Percentiles rank a stretch among this genome's conserved stretches.
These are phyloP conservation scores for Melitaea cinxia DNA, from an alignment of 1,140 invertebrate species.

Conservation along the genomic window DNA sequence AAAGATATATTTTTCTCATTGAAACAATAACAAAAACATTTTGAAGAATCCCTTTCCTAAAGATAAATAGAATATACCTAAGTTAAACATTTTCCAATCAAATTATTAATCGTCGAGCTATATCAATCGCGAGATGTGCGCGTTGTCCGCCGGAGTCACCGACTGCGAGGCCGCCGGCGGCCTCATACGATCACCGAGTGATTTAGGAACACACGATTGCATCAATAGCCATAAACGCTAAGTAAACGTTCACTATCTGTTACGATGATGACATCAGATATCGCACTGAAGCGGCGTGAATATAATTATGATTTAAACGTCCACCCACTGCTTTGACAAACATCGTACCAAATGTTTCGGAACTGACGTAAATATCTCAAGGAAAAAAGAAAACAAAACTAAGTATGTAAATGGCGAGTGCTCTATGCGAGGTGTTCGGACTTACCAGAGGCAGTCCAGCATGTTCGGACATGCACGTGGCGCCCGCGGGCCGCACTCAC, in stretches of 20 bases:
- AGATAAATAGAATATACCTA: no score
- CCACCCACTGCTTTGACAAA: neutral
- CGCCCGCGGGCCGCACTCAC: conserved; percentile 64
- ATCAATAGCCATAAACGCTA: conserved; percentile 14
- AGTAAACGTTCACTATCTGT: conserved; percentile 6
- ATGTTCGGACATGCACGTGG: conserved; percentile 57
- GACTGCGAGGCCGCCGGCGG: neutral
- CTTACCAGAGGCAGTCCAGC: conserved; percentile 75
- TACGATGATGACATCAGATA: conserved; percentile 13
- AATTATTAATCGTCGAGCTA: no score
- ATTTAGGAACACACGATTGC: conserved; percentile 6
- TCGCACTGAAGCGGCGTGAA: neutral
- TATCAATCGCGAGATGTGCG: neutral
- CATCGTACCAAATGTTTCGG: neutral
- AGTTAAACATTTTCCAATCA: no score
- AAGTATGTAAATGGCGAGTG: neutral
- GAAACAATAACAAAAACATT: no score
- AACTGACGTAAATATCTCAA: no score
- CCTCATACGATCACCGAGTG: neutral
- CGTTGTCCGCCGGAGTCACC: no score
- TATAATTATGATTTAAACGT: neutral
- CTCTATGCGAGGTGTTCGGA: conserved; percentile 22
- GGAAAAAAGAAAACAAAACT: neutral
- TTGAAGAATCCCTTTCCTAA: no score
- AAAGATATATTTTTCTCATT: no score